Conservation (phyloP, 2,113 vertebrate species). For the Oncorhynchus tshawytscha region DNA sequence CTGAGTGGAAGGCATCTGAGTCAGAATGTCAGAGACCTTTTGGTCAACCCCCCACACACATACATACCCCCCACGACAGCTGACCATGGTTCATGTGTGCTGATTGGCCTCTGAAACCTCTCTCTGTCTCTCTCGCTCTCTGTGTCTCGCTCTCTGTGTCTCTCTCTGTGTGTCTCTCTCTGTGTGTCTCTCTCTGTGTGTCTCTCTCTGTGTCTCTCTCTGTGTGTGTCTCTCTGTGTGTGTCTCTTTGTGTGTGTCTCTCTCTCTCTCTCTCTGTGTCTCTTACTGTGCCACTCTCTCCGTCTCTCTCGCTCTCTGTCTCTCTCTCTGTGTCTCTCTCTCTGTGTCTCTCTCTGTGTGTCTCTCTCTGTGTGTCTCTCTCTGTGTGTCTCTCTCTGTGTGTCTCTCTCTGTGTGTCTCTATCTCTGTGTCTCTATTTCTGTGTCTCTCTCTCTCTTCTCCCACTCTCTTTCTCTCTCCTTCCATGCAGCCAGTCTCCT, state of each 20-base stretch:
- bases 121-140: not conserved
- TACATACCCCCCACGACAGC: too few relatives aligned
- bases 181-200: too few relatives aligned
- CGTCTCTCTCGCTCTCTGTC: slow-evolving; percentile 8
- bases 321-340: not conserved
- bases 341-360: too few relatives aligned
- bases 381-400: too few relatives aligned
- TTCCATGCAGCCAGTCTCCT: slow-evolving; percentile 2
- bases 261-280: not conserved
- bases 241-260: too few relatives aligned
- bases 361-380: too few relatives aligned
- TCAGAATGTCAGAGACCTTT: not conserved
- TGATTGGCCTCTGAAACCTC: slow-evolving; percentile 6
- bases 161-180: too few relatives aligned
- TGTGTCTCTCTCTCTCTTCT: not conserved
- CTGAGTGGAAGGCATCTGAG: not conserved
- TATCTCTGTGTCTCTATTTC: too few relatives aligned
- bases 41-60: not conserved
- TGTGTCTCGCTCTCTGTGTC: too few relatives aligned
- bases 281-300: not conserved
- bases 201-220: too few relatives aligned
- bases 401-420: too few relatives aligned
- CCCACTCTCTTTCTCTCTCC: slow-evolving; percentile 16
- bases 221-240: too few relatives aligned
- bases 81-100: not conserved